Percentiles rank a stretch among this genome's conserved stretches.
These are phyloP conservation scores for Euzetes globulus DNA, from an alignment of 2,888 invertebrate genomes.

Conservation along the genomic window DNA sequence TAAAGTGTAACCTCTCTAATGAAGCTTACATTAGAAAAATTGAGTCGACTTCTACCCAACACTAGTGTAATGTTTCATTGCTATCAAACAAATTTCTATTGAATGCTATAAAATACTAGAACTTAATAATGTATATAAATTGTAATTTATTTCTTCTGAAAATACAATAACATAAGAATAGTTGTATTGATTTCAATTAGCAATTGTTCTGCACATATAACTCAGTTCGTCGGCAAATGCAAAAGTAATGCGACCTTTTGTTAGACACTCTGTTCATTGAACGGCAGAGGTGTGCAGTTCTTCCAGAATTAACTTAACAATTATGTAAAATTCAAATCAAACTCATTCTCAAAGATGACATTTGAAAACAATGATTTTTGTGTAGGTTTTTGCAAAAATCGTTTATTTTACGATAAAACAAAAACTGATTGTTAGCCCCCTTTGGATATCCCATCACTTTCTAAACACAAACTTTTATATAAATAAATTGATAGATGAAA, in stretches of 20 bases:
- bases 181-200: constrained; percentile 26
- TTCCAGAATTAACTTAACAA: too few species aligned
- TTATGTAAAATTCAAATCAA: too few species aligned
- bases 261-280: neutral
- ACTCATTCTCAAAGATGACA: too few species aligned
- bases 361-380: too few species aligned
- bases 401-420: too few species aligned
- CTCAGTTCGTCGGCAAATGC: neutral
- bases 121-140: constrained; percentile 19
- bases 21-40: constrained; percentile 12
- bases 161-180: constrained; percentile 1
- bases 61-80: constrained; percentile 17
- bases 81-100: constrained; percentile 7
- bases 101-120: constrained; percentile 16
- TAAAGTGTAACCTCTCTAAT: neutral
- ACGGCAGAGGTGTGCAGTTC: neutral
- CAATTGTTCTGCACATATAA: constrained; percentile 27
- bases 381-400: too few species aligned
- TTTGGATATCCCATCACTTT: too few species aligned
- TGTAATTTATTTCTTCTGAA: constrained; percentile 15
- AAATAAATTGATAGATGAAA: too few species aligned
- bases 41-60: neutral
- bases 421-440: too few species aligned
- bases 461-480: too few species aligned
- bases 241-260: neutral